Evolutionary conservation across 2,113 vertebrate species (phyloP).

Genomic region (Plecturocebus donacophilus): DNA sequence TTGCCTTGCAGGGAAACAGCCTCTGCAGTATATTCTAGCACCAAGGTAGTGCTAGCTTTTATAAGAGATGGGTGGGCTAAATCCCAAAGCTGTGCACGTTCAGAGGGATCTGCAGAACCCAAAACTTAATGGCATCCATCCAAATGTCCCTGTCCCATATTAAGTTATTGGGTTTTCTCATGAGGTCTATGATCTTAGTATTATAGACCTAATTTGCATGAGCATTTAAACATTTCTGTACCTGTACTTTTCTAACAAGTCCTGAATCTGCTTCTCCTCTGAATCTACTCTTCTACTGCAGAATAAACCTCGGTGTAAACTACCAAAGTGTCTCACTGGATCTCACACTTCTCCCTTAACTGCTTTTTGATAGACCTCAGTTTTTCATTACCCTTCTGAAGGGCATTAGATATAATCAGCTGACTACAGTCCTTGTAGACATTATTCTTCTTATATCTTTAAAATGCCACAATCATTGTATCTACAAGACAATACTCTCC

Average conservation of each 20-base stretch:
- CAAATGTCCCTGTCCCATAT: background rate
- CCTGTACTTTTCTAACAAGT: background rate
- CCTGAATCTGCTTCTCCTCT: background rate
- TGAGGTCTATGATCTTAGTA: background rate
- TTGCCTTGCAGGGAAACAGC: background rate
- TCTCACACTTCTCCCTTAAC: background rate
- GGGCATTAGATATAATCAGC: background rate
- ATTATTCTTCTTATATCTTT: background rate
- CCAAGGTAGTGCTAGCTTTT: background rate
- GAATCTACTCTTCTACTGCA: background rate
- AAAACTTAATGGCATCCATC: background rate
- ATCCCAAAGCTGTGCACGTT: background rate
- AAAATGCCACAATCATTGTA: background rate
- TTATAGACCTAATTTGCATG: background rate
- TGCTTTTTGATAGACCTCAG: background rate
- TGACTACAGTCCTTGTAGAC: background rate
- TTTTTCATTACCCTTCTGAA: slow-evolving; percentile 1
- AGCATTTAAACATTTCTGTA: slow-evolving; percentile 29
- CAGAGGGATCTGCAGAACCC: background rate
- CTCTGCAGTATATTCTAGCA: background rate
- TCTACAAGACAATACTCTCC: background rate
- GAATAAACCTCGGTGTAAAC: background rate
- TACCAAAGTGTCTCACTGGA: background rate
- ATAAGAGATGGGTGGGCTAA: background rate
- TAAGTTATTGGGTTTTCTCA: background rate